phyloP scores from a whole-genome alignment of 1,140 invertebrate species.

The Sitobion miscanthi region DNA sequence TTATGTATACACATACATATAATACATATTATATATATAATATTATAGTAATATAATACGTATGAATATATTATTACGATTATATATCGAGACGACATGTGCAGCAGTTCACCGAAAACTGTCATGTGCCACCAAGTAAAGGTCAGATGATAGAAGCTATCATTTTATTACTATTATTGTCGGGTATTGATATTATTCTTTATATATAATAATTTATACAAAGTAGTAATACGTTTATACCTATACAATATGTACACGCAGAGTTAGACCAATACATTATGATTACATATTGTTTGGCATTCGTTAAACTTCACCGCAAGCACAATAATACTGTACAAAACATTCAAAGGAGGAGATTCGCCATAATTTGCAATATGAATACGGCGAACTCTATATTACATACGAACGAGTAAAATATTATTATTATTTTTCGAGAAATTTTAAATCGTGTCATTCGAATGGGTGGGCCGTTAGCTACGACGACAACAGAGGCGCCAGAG shows the following conservation, averaged over 20 bases:
- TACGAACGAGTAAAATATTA: not conserved
- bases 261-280: not conserved
- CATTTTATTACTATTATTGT: not conserved
- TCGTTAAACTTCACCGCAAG: not conserved
- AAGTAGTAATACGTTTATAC: not conserved
- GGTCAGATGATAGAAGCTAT: not conserved
- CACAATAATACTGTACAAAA: not conserved
- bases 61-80: not conserved
- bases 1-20: not conserved
- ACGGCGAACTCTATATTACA: too few relatives aligned
- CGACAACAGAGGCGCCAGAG: not conserved
- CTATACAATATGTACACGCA: not conserved
- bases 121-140: not conserved
- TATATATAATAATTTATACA: not conserved
- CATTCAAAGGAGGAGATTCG: not conserved
- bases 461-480: not conserved
- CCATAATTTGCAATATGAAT: not conserved
- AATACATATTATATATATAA: not conserved
- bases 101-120: not conserved
- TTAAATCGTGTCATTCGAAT: not conserved
- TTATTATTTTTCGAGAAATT: not conserved
- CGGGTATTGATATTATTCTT: not conserved
- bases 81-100: not conserved
- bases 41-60: not conserved
- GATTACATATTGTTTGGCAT: not conserved